These are phyloP conservation scores for Onchidella celtica DNA, from an alignment of 2,888 invertebrate species.

Conservation along the genomic window DNA sequence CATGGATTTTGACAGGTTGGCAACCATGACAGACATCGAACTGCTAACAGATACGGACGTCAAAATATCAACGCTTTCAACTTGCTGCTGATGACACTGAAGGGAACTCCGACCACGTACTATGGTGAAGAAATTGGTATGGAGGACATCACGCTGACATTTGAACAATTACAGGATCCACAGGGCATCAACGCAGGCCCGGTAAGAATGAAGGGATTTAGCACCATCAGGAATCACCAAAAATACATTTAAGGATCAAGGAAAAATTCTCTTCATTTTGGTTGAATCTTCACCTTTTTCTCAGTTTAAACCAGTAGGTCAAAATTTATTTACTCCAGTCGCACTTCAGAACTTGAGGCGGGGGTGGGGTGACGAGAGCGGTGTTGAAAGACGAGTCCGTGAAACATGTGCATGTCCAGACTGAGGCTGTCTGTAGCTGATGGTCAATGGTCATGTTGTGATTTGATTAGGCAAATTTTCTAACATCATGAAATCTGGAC, in stretches of 20 bases:
- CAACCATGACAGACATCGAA: conserved; percentile 73
- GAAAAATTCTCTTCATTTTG: neutral
- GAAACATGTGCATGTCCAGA: too few species aligned
- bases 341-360: too few species aligned
- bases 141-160: conserved; percentile 82
- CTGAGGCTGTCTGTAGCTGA: too few species aligned
- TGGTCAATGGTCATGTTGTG: too few species aligned
- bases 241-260: too few species aligned
- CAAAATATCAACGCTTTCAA: conserved; percentile 88
- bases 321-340: too few species aligned
- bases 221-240: too few species aligned
- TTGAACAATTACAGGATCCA: conserved; percentile 67
- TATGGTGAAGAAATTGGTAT: conserved; percentile 94
- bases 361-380: too few species aligned
- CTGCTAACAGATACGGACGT: conserved; percentile 83
- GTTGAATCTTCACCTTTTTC: too few species aligned
- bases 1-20: conserved; percentile 59
- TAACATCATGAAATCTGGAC: neutral
- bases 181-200: conserved; percentile 48
- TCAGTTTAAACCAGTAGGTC: too few species aligned
- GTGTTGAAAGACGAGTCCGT: too few species aligned
- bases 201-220: conserved; percentile 44
- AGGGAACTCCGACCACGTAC: conserved; percentile 92
- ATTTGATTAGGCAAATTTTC: neutral
- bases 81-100: conserved; percentile 89